Conservation (phyloP, 92 coral and sea anemone genomes). For the Isaurus tuberculatus region DNA sequence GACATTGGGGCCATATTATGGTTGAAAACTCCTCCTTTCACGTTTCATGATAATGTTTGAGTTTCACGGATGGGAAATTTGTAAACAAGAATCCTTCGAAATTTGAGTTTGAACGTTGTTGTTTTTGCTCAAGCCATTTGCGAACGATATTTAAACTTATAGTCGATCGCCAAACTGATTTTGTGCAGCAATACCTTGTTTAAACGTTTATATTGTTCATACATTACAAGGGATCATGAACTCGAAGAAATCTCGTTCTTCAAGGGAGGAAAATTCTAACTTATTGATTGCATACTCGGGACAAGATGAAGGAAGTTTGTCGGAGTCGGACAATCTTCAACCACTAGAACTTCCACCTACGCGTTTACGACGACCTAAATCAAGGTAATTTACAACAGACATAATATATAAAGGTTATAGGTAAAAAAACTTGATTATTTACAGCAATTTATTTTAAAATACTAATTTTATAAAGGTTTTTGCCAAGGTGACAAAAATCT, state of each 20-base stretch:
- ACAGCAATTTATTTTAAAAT: neutral
- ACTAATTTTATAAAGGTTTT: neutral
- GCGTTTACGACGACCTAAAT: conserved; percentile 82
- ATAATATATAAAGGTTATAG: neutral
- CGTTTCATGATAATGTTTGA: neutral
- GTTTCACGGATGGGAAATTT: neutral
- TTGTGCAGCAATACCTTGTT: conserved; percentile 4
- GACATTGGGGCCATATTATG: neutral
- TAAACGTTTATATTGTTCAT: neutral
- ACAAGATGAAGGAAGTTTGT: conserved; percentile 62
- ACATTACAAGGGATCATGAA: conserved; percentile 46
- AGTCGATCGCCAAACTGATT: conserved; percentile 2
- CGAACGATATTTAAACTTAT: neutral
- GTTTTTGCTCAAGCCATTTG: too few species aligned
- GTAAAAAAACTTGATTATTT: neutral
- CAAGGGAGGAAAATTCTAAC: conserved; percentile 65
- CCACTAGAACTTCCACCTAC: conserved; percentile 92
- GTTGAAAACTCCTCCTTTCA: neutral
- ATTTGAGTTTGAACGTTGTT: neutral
- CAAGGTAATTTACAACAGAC: conserved; percentile 58
- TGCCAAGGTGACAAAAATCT: conserved; percentile 20
- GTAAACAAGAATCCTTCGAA: neutral
- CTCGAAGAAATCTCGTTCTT: conserved; percentile 54
- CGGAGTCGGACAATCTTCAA: conserved; percentile 75
- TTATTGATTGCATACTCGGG: conserved; percentile 80